Base-by-base conservation (phyloP, 2,888 invertebrate species). In the Drosophila austrosaltans region DNA sequence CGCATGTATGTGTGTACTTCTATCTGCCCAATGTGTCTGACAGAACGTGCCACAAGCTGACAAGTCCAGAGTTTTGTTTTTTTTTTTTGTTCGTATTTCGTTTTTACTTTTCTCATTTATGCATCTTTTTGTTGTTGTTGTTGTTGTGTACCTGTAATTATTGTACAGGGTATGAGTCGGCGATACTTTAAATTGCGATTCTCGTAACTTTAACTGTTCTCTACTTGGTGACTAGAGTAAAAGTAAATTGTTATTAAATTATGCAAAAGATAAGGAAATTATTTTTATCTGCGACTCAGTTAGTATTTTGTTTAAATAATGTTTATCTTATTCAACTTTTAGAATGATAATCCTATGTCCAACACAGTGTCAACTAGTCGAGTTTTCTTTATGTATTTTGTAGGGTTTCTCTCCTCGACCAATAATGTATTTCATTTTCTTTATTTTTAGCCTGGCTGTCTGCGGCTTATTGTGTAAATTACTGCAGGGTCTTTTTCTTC, bases 401-500 rank as follows among this genome's bases (percentile, higher is more conserved):
- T 53, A 62, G 53, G 54, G 16, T 16, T 53, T 64, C 48, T 28
- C 2, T 32, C 54, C 39, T 28, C 62, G 10, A 48, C 25, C 12
- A 25, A 48, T 48, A 57, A 65, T 64, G 58, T 56, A 62, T 64
- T 67, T 59, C 20, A 30, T 59, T 25, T 60, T 67, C 53, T 66
- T 61, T 39, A 58, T 74, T 63, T 72, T 71, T 58, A 72, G 72
- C 60, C 53, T 36, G 61, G 36, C 76, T 77, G 84, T 81, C 79
- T 87, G 73, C 84, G 74, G 84, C 75, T 86, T 88, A 77, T 86
- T 81, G 86, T 76, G 80, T 76, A 86, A 83, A 87, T 83, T 79
- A 82, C 80, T 75, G 64, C 70, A 54, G 66, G 60, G 48, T 60
- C 58, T 56, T 40, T 39, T n/a, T 16, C 30, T 22, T 32, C 36